phyloP scores from a whole-genome alignment of 2,888 invertebrate genomes.

The Lordiphosa andalusiaca region DNA sequence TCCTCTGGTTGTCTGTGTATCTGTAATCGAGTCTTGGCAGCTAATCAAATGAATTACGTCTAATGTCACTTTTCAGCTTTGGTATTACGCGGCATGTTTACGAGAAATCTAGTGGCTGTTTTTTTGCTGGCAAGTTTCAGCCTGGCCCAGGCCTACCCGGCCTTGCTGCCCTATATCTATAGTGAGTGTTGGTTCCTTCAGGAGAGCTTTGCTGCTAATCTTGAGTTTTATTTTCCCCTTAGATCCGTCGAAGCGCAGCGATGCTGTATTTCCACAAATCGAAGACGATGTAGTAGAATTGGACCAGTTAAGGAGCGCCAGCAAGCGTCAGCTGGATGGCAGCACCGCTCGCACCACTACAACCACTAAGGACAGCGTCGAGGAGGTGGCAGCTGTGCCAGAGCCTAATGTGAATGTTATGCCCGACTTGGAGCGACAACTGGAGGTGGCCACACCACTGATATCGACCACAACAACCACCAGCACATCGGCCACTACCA shows the following conservation, averaged over 20 bases:
- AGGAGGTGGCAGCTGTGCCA: conserved; percentile 52
- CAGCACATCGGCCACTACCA: conserved; percentile 59
- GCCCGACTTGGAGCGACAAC: conserved; percentile 76
- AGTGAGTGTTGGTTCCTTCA: conserved; percentile 39
- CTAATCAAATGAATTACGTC: conserved; percentile 58
- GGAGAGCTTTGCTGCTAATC: background rate
- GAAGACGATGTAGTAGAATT: conserved; percentile 82
- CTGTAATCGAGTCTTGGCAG: conserved; percentile 49
- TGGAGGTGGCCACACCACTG: conserved; percentile 74
- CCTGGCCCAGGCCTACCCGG: conserved; percentile 72
- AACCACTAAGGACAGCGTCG: conserved; percentile 53
- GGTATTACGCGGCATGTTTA: conserved; percentile 57
- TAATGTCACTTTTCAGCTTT: conserved; percentile 51
- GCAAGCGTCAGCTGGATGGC: conserved; percentile 51
- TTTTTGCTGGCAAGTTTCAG: conserved; percentile 66
- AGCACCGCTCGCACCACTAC: conserved; percentile 53
- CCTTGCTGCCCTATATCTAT: conserved; percentile 67
- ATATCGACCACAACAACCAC: conserved; percentile 61
- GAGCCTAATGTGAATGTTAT: conserved; percentile 55
- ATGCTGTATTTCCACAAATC: conserved; percentile 69
- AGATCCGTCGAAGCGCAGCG: conserved; percentile 50
- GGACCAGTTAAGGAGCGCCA: conserved; percentile 76
- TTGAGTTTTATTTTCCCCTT: background rate
- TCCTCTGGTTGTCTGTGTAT: conserved; percentile 20
- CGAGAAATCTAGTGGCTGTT: conserved; percentile 63